These are phyloP conservation scores for Pteromalus puparum DNA, from an alignment of 1,140 invertebrate genomes.

Conservation along the genomic window DNA sequence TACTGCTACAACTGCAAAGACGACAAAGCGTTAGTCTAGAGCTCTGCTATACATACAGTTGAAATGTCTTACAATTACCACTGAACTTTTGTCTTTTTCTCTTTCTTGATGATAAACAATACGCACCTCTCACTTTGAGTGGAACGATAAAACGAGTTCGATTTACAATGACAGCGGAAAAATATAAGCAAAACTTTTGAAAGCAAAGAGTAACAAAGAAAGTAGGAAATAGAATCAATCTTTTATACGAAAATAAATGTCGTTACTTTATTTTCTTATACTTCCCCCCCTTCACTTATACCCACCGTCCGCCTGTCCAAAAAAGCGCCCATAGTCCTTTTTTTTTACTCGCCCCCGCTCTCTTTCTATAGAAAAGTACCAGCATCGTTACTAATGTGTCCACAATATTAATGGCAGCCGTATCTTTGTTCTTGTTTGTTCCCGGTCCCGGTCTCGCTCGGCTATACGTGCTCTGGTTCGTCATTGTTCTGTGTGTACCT, in stretches of 20 bases:
- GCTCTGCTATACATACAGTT: too few species aligned
- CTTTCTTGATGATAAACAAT: conserved; percentile 36
- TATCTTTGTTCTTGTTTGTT: conserved; percentile 78
- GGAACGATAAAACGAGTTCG: neutral
- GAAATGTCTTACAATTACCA: neutral
- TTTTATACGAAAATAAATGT: conserved; percentile 55
- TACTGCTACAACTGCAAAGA: conserved; percentile 13
- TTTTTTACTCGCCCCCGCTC: conserved; percentile 54
- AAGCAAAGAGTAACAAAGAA: conserved; percentile 29
- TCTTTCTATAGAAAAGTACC: conserved; percentile 69
- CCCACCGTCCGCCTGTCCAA: conserved; percentile 28
- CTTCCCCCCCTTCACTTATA: conserved; percentile 7
- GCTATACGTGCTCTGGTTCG: conserved; percentile 76
- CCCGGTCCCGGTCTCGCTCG: conserved; percentile 76
- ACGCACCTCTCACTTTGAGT: too few species aligned
- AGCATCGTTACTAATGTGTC: conserved; percentile 75
- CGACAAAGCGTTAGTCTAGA: conserved; percentile 44
- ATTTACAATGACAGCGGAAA: neutral
- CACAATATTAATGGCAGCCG: conserved; percentile 76
- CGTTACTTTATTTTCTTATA: conserved; percentile 52
- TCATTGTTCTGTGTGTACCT: conserved; percentile 76
- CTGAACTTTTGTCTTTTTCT: conserved; percentile 41
- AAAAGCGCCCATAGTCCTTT: conserved; percentile 51
- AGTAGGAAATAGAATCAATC: conserved; percentile 53
- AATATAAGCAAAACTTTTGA: neutral